Base-by-base conservation (phyloP, 2,797 vertebrate species). In the Champsocephalus esox region DNA sequence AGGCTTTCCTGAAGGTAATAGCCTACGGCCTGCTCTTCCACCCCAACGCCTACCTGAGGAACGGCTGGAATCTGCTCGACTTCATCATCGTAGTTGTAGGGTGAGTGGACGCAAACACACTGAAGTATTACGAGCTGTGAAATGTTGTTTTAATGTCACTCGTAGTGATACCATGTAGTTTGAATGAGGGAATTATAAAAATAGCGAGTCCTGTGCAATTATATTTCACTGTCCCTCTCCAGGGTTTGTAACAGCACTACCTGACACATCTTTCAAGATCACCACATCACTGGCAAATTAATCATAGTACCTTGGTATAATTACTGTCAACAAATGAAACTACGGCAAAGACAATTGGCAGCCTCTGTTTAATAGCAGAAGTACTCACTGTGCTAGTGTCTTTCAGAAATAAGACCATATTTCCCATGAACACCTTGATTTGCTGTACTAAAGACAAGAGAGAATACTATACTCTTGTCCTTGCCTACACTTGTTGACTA, bases 31-130 rank as follows among this genome's bases (percentile, higher is more conserved):
- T 99, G 84, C 97, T 99, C 92, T 98, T 98, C 95, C 98, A 99
- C 86, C 98, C 98, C 83, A 99, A 99, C 71, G 98, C 98, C 87
- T 99, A 99, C 95, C 96, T 99, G 94, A 97, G 98, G 93, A 99
- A 99, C 11, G 98, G 98, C 89, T 99, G 98, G 98, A 99, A 99
- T 94, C 94, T 99, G 93, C 95, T 99, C 79, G 98, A 99, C 92
- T 99, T 99, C 95, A 99, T 99, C 94, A 99, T 99, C 70, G 98
- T 99, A 79, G 98, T 99, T 72, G 98, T 99, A 87, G 98, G 98
- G 98, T 99, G 85, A 98, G 98, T 96, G 87, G 72, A 79, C 2
- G 6, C n/a, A 73, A 57, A 50, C 7, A 5, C 24, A 0, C 17
- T 0, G 11, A 64, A 32, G 38, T 24, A 2, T 52, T 19, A 11